phyloP scores from a whole-genome alignment of 2,888 invertebrate species.

The Lissocephala sabroskyi region DNA sequence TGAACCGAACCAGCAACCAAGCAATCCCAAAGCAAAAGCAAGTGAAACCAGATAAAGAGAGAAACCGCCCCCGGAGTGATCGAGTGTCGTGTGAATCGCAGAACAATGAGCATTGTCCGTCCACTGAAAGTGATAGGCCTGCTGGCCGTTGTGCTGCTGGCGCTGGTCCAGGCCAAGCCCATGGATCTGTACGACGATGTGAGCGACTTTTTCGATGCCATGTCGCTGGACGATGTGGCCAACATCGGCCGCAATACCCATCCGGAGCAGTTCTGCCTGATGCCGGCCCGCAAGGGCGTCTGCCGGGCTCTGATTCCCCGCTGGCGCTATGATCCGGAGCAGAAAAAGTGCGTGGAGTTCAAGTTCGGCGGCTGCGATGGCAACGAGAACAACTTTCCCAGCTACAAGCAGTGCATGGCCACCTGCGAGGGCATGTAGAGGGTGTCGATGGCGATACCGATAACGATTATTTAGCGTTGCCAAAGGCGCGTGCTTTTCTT shows the following conservation, averaged over 20 bases:
- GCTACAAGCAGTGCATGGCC: slow-evolving; percentile 73
- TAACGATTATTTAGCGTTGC: slow-evolving; percentile 36
- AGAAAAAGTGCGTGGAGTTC: slow-evolving; percentile 74
- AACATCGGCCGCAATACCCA: slow-evolving; percentile 56
- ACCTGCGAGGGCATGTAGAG: slow-evolving; percentile 72
- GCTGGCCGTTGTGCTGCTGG: slow-evolving; percentile 19
- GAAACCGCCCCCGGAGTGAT: not conserved
- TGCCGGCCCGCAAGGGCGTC: slow-evolving; percentile 71
- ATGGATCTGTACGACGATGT: slow-evolving; percentile 71
- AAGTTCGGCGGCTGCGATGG: slow-evolving; percentile 76
- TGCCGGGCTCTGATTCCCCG: slow-evolving; percentile 71
- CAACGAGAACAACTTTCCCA: slow-evolving; percentile 75
- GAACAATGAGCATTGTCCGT: slow-evolving; percentile 15
- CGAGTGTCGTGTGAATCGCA: slow-evolving; percentile 1
- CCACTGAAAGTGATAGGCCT: slow-evolving; percentile 21
- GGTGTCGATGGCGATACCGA: not conserved
- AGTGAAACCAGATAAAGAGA: slow-evolving; percentile 2
- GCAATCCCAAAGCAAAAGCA: slow-evolving; percentile 11
- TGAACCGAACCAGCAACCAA: slow-evolving; percentile 8
- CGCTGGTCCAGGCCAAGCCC: slow-evolving; percentile 39
- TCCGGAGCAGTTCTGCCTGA: slow-evolving; percentile 68
- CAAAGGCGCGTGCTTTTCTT: slow-evolving; percentile 51
- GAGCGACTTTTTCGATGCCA: slow-evolving; percentile 69
- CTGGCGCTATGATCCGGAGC: slow-evolving; percentile 73
- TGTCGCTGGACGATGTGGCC: slow-evolving; percentile 67